Evolutionary conservation across 2,113 vertebrate species (phyloP).

Genomic region (Prochilodus magdalenae): DNA sequence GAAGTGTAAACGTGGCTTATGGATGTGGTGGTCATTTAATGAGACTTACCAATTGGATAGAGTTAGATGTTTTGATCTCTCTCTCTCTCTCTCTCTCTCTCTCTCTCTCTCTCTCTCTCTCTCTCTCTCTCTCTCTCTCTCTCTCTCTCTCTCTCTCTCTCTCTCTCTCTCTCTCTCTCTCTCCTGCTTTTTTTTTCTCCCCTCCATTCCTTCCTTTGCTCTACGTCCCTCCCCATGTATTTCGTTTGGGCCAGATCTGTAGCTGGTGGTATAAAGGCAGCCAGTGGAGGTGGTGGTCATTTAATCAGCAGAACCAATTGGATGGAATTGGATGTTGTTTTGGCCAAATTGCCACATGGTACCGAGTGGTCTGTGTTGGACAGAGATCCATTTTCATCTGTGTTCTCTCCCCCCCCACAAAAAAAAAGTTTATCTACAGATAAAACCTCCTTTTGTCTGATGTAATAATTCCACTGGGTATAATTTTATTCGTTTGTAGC

Average conservation of each 20-base stretch:
- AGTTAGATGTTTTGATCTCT: background rate
- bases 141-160: too few species aligned
- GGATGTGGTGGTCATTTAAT: too few species aligned
- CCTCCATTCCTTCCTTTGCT: background rate
- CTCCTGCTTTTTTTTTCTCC: background rate
- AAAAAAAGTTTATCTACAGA: too few species aligned
- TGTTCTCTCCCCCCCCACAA: too few species aligned
- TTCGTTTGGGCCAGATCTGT: background rate
- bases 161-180: conserved; percentile 3
- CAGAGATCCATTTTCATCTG: background rate
- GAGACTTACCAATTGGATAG: too few species aligned
- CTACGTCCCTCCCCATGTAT: background rate
- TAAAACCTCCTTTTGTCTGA: too few species aligned
- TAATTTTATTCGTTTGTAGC: too few species aligned
- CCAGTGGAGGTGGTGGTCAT: conserved; percentile 6
- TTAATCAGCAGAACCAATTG: conserved; percentile 6
- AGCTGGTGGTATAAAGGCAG: conserved; percentile 8
- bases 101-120: too few species aligned
- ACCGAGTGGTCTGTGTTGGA: background rate
- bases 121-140: too few species aligned
- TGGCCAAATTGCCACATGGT: conserved; percentile 3
- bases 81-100: background rate
- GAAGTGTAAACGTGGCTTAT: too few species aligned
- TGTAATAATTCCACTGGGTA: too few species aligned
- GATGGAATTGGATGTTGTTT: background rate